Conservation (phyloP, 1,140 invertebrate species). For the Subanguina moxae region DNA sequence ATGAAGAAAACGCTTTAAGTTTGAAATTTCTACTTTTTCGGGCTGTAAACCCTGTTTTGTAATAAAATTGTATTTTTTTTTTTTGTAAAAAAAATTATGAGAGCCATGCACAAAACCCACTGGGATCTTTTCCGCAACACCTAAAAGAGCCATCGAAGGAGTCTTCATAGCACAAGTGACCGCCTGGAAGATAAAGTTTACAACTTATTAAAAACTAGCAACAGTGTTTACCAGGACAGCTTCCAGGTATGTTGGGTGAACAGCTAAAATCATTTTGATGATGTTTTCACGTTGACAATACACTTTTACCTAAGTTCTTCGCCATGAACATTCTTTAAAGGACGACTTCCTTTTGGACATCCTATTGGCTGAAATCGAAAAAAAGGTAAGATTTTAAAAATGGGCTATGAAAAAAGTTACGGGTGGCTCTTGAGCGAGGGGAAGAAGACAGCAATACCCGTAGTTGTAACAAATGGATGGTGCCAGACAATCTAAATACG, state of each 20-base stretch:
- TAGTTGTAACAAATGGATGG: slow-evolving; percentile 32
- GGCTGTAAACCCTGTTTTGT: too few species aligned
- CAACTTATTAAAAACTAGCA: neutral
- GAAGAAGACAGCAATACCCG: slow-evolving; percentile 38
- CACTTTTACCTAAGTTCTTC: slow-evolving; percentile 19
- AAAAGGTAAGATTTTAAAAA: too few species aligned
- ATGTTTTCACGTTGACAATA: slow-evolving; percentile 4
- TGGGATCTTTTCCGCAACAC: slow-evolving; percentile 39
- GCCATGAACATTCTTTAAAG: neutral
- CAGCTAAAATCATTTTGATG: slow-evolving; percentile 15
- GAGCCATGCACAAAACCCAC: too few species aligned
- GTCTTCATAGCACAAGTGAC: slow-evolving; percentile 33
- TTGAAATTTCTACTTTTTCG: too few species aligned
- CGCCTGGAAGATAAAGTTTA: slow-evolving; percentile 11
- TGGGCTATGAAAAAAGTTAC: too few species aligned
- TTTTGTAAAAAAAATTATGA: slow-evolving; percentile 22
- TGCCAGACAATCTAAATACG: slow-evolving; percentile 38
- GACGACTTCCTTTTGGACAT: slow-evolving; percentile 45
- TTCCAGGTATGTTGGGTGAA: slow-evolving; percentile 23
- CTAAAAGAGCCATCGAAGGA: slow-evolving; percentile 20
- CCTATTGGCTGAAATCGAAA: slow-evolving; percentile 28
- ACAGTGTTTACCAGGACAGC: slow-evolving; percentile 22
- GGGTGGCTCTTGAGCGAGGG: slow-evolving; percentile 41
- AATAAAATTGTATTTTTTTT: too few species aligned
- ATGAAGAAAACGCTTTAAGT: too few species aligned